Percentiles rank a stretch among this genome's conserved stretches.
phyloP scores from a whole-genome alignment of 2,113 vertebrate species.

The Pseudonaja textilis region DNA sequence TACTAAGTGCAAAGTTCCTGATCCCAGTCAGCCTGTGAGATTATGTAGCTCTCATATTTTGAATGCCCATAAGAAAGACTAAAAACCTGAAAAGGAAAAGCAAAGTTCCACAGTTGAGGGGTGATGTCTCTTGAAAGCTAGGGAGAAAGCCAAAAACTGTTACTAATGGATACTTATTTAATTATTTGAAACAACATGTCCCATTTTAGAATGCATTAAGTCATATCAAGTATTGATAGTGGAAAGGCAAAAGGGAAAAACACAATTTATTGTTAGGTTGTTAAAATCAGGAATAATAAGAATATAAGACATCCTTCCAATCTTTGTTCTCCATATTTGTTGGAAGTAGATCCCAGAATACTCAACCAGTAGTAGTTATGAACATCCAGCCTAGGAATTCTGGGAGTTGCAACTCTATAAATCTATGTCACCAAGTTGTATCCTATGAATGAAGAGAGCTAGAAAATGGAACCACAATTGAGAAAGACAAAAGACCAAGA shows the following conservation, averaged over 20 bases:
- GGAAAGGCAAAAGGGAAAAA: neutral
- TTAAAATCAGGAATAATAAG: neutral
- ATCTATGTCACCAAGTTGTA: neutral
- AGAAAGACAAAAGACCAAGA: neutral
- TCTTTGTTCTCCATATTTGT: neutral
- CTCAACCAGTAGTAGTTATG: neutral
- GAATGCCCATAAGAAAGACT: neutral
- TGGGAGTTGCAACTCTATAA: neutral
- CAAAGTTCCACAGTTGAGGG: neutral
- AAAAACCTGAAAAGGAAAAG: neutral
- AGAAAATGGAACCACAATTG: neutral
- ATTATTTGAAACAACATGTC: neutral
- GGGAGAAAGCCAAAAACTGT: neutral
- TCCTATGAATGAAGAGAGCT: neutral
- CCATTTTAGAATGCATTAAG: neutral
- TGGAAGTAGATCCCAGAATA: neutral
- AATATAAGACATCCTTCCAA: neutral
- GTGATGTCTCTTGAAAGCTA: neutral
- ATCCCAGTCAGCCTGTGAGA: neutral
- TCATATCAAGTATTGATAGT: neutral
- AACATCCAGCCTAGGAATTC: neutral
- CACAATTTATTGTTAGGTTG: neutral
- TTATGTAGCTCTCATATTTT: neutral
- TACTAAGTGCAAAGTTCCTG: constrained; percentile 9
- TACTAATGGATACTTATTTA: no score